A percentile compares a stretch with the other conserved stretches of the same genome.
Evolutionary conservation across 2,113 vertebrate genomes (phyloP).

Genomic region (Percina caprodes): DNA sequence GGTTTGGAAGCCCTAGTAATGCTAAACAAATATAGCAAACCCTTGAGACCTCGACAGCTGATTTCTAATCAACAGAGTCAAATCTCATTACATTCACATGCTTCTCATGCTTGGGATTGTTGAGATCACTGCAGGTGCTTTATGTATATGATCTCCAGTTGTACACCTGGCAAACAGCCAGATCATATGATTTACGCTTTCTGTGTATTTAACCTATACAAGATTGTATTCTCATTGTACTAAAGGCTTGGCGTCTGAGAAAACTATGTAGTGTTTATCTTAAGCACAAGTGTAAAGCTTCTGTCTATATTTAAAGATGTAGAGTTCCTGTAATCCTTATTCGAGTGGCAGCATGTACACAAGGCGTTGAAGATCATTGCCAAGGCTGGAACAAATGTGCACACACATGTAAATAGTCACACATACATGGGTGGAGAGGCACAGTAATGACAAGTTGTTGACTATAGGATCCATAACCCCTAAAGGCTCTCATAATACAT

Average conservation of each 20-base stretch:
- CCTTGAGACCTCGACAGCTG: constrained; percentile 31
- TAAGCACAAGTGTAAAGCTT: background rate
- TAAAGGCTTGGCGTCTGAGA: background rate
- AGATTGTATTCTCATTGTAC: constrained; percentile 1
- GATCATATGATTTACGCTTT: constrained; percentile 24
- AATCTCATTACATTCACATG: constrained; percentile 51
- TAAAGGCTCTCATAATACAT: constrained; percentile 23
- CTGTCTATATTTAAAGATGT: constrained; percentile 21
- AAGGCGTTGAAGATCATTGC: background rate
- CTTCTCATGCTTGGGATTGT: constrained; percentile 21
- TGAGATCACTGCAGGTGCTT: constrained; percentile 25
- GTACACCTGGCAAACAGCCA: constrained; percentile 40
- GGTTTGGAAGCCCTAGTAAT: constrained; percentile 40
- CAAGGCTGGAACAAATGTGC: constrained; percentile 31
- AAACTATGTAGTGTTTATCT: background rate
- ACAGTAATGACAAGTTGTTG: constrained; percentile 20
- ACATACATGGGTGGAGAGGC: background rate
- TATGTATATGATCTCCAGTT: constrained; percentile 29
- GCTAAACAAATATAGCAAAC: constrained; percentile 47
- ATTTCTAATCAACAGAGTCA: constrained; percentile 44
- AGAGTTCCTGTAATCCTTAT: background rate
- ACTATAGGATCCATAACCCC: constrained; percentile 26
- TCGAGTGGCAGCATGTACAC: background rate
- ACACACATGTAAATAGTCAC: constrained; percentile 10
- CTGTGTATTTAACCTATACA: constrained; percentile 32